Evolutionary conservation across 2,797 vertebrate species (phyloP), one percentile per base, ranked within the genome.

Genomic region (Dendrocincla tyrannina): DNA sequence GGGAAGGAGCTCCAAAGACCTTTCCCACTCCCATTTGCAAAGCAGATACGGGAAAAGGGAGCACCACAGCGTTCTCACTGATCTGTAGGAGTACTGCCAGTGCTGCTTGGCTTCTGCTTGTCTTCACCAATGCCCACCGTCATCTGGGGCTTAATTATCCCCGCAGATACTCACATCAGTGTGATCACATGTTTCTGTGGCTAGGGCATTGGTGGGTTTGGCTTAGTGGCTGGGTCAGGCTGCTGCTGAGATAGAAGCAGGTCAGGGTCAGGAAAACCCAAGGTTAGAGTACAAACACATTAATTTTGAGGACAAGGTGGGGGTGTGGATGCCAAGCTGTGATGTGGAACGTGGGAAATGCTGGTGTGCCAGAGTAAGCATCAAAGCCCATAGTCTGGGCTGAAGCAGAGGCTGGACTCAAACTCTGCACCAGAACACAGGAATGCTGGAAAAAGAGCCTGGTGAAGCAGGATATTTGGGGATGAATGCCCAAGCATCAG

Each of bases 281-380:
- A 74, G 60, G 72, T 82, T 64, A 59, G 76, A 62, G 56, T 60
- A 42, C 41, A 88, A 91, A 75, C 44, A n/a, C 49, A 41, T 86
- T 49, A 46, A 72, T 78, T 67, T 20, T 47, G 80, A 70, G 66
- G 53, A 58, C 30, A 70, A 50, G 82, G 59, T 35, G 42, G 41
- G 41, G 17, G 14, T 56, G n/a, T 30, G 52, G 33, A 23, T 68
- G 46, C 58, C n/a, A 3, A 9, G 53, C 66, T 39, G 23, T 39
- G 53, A 68, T 86, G 66, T 9, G 44, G 66, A 88, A 60, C 0
- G 0, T 63, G 79, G 23, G 67, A 83, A 62, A 50, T 79, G 55
- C 46, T 0, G 0, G 16, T 2, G 1, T 63, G 39, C 69, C 58
- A 59, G 52, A n/a, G 47, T 27, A 32, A 59, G 58, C 62, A 25